Evolutionary conservation across 2,797 vertebrate species (phyloP).

Genomic region (Syngnathus acus): DNA sequence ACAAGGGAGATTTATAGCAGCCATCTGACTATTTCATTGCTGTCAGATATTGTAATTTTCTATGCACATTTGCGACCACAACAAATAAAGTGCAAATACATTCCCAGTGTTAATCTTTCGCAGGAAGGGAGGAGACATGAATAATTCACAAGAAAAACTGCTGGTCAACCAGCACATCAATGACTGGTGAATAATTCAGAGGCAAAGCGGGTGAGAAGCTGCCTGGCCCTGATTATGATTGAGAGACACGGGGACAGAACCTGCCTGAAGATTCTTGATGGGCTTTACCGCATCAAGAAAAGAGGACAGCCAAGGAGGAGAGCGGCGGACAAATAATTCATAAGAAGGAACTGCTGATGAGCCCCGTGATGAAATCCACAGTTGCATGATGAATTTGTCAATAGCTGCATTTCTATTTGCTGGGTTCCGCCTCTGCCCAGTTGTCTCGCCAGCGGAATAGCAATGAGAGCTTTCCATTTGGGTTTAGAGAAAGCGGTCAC

Average conservation of each 20-base stretch:
- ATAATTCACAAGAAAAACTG: constrained; percentile 71
- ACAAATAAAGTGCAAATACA: constrained; percentile 53
- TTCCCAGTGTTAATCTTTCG: constrained; percentile 56
- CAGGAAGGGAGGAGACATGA: constrained; percentile 50
- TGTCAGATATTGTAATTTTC: neutral
- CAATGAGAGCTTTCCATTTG: constrained; percentile 53
- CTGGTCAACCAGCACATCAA: constrained; percentile 68
- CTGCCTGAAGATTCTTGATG: constrained; percentile 85
- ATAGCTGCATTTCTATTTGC: constrained; percentile 47
- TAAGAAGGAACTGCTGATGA: constrained; percentile 77
- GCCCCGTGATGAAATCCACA: constrained; percentile 75
- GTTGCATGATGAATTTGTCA: constrained; percentile 68
- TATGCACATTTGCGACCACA: constrained; percentile 4
- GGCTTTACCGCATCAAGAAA: constrained; percentile 79
- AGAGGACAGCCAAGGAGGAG: constrained; percentile 49
- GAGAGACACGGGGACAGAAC: constrained; percentile 60
- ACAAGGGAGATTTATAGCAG: neutral
- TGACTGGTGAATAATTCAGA: constrained; percentile 72
- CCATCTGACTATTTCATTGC: neutral
- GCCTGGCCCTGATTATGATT: constrained; percentile 65
- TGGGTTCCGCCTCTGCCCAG: constrained; percentile 26
- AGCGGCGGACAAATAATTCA: constrained; percentile 77
- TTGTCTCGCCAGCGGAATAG: constrained; percentile 32
- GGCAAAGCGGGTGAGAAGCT: constrained; percentile 54
- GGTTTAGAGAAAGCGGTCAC: constrained; percentile 11